Percentiles rank a stretch among this genome's conserved stretches.
Evolutionary conservation across 2,113 vertebrate species (phyloP).

Genomic region (Antechinus flavipes): DNA sequence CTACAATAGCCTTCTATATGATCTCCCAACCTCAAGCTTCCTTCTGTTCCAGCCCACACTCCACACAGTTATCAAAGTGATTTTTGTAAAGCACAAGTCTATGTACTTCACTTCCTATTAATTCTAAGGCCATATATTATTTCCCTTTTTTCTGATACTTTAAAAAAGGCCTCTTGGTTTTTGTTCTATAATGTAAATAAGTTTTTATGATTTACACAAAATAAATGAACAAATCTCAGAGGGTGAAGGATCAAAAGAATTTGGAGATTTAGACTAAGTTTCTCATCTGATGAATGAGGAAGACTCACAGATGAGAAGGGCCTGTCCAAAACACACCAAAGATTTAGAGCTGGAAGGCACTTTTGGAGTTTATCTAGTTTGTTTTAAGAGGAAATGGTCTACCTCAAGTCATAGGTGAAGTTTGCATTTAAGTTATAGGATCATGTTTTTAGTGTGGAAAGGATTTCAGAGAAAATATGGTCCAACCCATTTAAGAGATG

Average conservation of each 20-base stretch:
- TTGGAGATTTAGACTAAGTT: not conserved
- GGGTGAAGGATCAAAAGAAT: not conserved
- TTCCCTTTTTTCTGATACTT: not conserved
- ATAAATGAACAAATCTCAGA: not conserved
- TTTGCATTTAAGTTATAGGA: not conserved
- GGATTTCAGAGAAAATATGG: not conserved
- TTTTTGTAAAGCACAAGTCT: not conserved
- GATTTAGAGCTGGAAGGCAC: not conserved
- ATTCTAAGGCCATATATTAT: not conserved
- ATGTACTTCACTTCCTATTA: not conserved
- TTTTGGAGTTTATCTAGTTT: not conserved
- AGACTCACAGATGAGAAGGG: not conserved
- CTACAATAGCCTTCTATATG: no score
- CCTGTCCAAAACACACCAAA: not conserved
- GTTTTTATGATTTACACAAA: not conserved
- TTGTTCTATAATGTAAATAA: not conserved
- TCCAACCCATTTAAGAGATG: not conserved
- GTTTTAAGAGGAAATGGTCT: not conserved
- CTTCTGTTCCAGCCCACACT: not conserved
- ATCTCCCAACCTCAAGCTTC: not conserved
- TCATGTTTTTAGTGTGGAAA: not conserved
- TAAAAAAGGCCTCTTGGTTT: not conserved
- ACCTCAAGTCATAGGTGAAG: not conserved
- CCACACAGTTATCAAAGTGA: not conserved
- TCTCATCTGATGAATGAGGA: not conserved